Base-by-base conservation (phyloP, 2,888 invertebrate species). In the Steinernema carpocapsae region DNA sequence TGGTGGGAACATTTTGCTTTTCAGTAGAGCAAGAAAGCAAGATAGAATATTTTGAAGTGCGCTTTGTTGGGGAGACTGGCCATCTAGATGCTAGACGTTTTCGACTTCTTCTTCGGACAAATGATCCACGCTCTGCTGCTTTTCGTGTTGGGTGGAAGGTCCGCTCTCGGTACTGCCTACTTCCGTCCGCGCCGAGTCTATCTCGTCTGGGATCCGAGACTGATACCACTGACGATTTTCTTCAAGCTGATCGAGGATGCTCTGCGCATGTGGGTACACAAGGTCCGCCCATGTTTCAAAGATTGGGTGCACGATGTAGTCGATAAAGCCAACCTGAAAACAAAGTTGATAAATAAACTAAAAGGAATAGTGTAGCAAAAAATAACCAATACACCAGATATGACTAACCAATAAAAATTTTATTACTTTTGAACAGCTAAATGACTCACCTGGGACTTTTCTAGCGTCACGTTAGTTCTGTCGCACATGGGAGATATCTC, bases 281-380 rank as follows among this genome's bases (percentile, higher is more conserved):
- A 99, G 91, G 89, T 99, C 97, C 14, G 95, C 97, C 99, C 99
- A 99, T 72, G 97, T 97, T 90, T 99, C 99, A 95, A 97, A 99
- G 78, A 99, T 90, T 1, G 99, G 99, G 90, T 99, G 97, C 51
- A 97, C 97, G 88, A 99, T 99, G 90, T 97, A 99, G 90, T 99
- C 97, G 88, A 99, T 99, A 89, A 99, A 99, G 85, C 97, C 97
- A 88, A 99, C 96, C 92, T 92, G 87, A 14, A 83, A 80, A 37
- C 10, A 37, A 37, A 37, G 37, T 37, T n/a, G n/a, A n/a, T n/a
- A n/a, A n/a, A n/a, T n/a, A n/a, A n/a, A n/a, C n/a, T n/a, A n/a
- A n/a, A n/a, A n/a, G n/a, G n/a, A n/a, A n/a, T n/a, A n/a, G n/a
- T n/a, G n/a, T n/a, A n/a, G n/a, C n/a, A n/a, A n/a, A n/a, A n/a